Percentiles rank a stretch among this genome's conserved stretches.
Evolutionary conservation across 2,113 vertebrate species (phyloP).

Genomic region (Otolemur garnettii): DNA sequence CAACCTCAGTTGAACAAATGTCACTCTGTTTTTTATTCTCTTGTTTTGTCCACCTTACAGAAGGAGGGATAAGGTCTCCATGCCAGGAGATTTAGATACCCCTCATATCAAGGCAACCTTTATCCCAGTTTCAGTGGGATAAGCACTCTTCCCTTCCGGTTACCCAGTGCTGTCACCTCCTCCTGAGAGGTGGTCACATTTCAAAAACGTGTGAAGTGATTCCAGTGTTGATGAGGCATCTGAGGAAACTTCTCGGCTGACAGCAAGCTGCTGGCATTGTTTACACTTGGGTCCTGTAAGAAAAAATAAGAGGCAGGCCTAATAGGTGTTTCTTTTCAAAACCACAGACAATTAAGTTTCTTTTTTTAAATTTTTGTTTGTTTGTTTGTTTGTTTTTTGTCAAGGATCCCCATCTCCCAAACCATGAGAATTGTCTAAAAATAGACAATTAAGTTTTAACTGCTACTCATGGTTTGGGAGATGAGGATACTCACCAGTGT

Average conservation of each 20-base stretch:
- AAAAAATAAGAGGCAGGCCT: constrained; percentile 6
- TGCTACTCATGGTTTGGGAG: neutral
- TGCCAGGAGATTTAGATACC: neutral
- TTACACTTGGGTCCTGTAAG: constrained; percentile 13
- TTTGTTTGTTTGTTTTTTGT: too few species aligned
- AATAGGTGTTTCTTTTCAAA: constrained; percentile 56
- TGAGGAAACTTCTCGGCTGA: constrained; percentile 60
- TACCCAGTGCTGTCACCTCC: constrained; percentile 61
- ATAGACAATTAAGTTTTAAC: constrained; percentile 24
- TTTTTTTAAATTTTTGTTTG: too few species aligned
- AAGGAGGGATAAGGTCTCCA: neutral
- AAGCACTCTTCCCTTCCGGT: constrained; percentile 64
- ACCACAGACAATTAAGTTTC: neutral
- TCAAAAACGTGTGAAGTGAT: constrained; percentile 77
- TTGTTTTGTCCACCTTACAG: neutral
- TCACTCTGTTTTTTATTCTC: neutral
- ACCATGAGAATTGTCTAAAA: too few species aligned
- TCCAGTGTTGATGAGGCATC: constrained; percentile 68
- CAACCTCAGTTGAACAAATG: neutral
- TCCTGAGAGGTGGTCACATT: constrained; percentile 77
- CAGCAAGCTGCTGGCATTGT: constrained; percentile 36
- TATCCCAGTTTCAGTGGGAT: constrained; percentile 66
- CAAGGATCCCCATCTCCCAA: too few species aligned
- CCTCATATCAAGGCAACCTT: constrained; percentile 56
- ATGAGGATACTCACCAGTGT: neutral